Conservation (phyloP, 2,797 vertebrate species). For the Erithacus rubecula region DNA sequence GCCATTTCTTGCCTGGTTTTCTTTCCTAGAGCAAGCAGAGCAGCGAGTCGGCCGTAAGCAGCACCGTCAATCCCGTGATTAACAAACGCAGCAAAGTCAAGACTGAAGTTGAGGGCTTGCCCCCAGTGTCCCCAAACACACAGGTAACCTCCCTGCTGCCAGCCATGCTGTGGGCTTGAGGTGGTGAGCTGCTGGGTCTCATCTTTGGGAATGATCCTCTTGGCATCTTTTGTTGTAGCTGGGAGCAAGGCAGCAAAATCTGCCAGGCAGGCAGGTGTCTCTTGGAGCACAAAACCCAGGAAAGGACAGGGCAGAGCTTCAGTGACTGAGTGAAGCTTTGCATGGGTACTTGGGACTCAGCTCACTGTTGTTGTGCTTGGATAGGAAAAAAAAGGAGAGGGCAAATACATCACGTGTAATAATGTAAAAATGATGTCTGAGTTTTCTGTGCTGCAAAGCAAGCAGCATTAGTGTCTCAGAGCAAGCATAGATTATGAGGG, state of each 20-base stretch:
- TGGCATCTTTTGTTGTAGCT: background rate
- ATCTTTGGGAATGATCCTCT: background rate
- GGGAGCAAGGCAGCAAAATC: background rate
- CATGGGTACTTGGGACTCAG: background rate
- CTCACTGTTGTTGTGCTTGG: background rate
- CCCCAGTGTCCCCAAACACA: constrained; percentile 83
- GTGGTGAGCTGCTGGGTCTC: background rate
- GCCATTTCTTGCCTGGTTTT: constrained; percentile 10
- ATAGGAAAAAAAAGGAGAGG: background rate
- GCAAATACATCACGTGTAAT: background rate
- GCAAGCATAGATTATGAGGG: background rate
- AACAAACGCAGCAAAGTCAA: constrained; percentile 94
- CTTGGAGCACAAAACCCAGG: background rate
- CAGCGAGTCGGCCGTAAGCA: constrained; percentile 87
- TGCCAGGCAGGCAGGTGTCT: background rate
- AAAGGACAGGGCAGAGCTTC: background rate
- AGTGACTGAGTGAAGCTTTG: background rate
- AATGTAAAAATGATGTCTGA: background rate
- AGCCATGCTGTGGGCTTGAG: rapidly evolving
- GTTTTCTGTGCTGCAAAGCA: background rate
- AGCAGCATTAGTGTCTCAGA: background rate
- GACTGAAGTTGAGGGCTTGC: constrained; percentile 81
- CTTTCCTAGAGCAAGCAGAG: constrained; percentile 75
- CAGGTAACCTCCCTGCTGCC: constrained; percentile 78
- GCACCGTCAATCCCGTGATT: constrained; percentile 85